These are phyloP conservation scores for Halichondria panicea DNA, from an alignment of 37 sponge, comb jelly and placozoan genomes.

Conservation along the genomic window DNA sequence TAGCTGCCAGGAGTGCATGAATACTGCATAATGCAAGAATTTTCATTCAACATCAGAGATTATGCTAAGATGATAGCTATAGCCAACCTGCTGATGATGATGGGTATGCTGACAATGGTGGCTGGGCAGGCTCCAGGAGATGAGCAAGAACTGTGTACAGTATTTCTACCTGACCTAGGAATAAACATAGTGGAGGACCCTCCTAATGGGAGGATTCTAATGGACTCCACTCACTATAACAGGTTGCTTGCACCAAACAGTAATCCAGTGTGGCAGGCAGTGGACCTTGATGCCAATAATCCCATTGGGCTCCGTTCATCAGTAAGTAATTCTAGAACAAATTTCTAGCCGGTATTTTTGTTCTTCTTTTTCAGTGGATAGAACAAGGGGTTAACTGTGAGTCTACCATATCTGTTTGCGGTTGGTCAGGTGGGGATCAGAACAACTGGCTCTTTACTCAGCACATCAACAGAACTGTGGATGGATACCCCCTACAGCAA, in stretches of 20 bases:
- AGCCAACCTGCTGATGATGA: too few relatives aligned
- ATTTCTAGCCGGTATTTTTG: background rate
- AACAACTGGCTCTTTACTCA: conserved; percentile 47
- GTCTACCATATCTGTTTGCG: conserved; percentile 1
- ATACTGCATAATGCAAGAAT: too few relatives aligned
- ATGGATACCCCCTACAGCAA: conserved; percentile 26
- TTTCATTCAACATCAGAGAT: too few relatives aligned
- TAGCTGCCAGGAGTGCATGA: too few relatives aligned
- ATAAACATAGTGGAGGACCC: too few relatives aligned
- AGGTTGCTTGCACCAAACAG: background rate
- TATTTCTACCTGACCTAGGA: too few relatives aligned
- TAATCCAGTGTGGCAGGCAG: conserved; percentile 6
- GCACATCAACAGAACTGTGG: conserved; percentile 28
- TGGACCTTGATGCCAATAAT: conserved; percentile 21
- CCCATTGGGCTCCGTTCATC: too few relatives aligned
- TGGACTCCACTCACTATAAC: conserved; percentile 38
- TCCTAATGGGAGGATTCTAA: conserved; percentile 1
- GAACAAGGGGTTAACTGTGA: conserved; percentile 3
- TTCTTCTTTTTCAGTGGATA: conserved; percentile 12
- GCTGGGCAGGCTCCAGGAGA: too few relatives aligned
- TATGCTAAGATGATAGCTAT: too few relatives aligned
- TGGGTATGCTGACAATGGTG: too few relatives aligned
- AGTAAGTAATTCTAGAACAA: background rate
- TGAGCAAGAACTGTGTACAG: too few relatives aligned
- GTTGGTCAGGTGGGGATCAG: background rate